These are phyloP conservation scores for Enteromius paludinosus DNA, from an alignment of 2,797 vertebrate species.

Conservation along the genomic window DNA sequence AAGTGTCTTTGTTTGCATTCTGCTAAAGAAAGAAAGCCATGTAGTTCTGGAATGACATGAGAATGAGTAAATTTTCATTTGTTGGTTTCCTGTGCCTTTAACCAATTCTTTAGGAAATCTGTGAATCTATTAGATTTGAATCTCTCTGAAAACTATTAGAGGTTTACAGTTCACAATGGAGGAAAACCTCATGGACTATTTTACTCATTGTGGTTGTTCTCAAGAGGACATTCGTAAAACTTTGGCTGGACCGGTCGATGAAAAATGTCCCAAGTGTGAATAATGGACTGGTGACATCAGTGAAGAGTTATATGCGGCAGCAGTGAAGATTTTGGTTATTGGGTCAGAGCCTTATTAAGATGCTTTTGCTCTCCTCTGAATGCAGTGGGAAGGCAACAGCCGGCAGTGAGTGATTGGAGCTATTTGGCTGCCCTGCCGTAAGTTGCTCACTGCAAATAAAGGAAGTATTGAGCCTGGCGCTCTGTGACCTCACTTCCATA, in stretches of 20 bases:
- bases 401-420: slow-evolving; percentile 64
- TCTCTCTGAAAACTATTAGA: slow-evolving; percentile 13
- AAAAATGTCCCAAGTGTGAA: slow-evolving; percentile 47
- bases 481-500: slow-evolving; percentile 71
- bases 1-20: background rate
- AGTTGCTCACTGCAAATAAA: slow-evolving; percentile 77
- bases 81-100: background rate
- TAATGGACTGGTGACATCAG: slow-evolving; percentile 47
- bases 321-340: slow-evolving; percentile 57
- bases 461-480: slow-evolving; percentile 79
- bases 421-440: slow-evolving; percentile 61
- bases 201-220: slow-evolving; percentile 40
- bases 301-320: slow-evolving; percentile 33
- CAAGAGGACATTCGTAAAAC: slow-evolving; percentile 39
- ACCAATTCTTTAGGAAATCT: slow-evolving; percentile 4
- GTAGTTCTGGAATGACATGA: background rate
- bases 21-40: background rate
- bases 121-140: background rate
- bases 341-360: slow-evolving; percentile 61
- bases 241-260: slow-evolving; percentile 28
- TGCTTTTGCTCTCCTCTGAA: slow-evolving; percentile 26
- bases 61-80: background rate
- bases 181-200: slow-evolving; percentile 31
- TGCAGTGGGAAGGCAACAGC: slow-evolving; percentile 64
- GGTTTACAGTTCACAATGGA: slow-evolving; percentile 5